phyloP scores from a whole-genome alignment of 2,888 invertebrate species.

The Heliconius sara region DNA sequence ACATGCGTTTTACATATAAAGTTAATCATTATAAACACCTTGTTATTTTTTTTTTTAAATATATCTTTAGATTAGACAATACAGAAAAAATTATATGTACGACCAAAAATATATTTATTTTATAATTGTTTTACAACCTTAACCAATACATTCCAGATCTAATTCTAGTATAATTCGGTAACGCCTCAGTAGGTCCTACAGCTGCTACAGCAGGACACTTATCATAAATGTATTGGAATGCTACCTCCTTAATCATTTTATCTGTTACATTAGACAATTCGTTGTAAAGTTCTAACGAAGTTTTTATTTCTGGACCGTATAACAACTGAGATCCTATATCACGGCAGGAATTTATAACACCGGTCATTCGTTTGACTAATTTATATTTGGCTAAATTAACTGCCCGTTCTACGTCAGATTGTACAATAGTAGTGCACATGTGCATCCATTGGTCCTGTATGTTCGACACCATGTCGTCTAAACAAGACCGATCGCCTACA shows the following conservation, averaged over 20 bases:
- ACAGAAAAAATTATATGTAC: background rate
- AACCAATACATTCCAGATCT: slow-evolving; percentile 70
- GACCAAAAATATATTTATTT: background rate
- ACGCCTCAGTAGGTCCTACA: slow-evolving; percentile 71
- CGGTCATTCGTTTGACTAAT: slow-evolving; percentile 57
- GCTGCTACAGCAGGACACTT: slow-evolving; percentile 72
- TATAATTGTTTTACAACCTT: slow-evolving; percentile 53
- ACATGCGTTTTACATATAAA: too few species aligned
- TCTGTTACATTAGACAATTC: slow-evolving; percentile 41
- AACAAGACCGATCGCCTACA: slow-evolving; percentile 57
- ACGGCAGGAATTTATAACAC: slow-evolving; percentile 60
- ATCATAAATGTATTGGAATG: slow-evolving; percentile 67
- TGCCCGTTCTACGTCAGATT: slow-evolving; percentile 63
- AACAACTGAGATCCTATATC: slow-evolving; percentile 69
- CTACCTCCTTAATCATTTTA: slow-evolving; percentile 49
- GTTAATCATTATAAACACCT: too few species aligned
- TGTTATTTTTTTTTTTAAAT: background rate
- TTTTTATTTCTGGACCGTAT: slow-evolving; percentile 57
- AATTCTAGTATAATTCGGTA: slow-evolving; percentile 70
- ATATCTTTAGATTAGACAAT: background rate
- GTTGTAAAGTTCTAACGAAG: slow-evolving; percentile 49
- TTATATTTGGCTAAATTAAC: slow-evolving; percentile 61
- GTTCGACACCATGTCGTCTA: slow-evolving; percentile 67
- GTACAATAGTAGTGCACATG: slow-evolving; percentile 60
- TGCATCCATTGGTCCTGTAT: slow-evolving; percentile 72